Conservation (phyloP, 2,888 invertebrate genomes). For the Mamestra brassicae region DNA sequence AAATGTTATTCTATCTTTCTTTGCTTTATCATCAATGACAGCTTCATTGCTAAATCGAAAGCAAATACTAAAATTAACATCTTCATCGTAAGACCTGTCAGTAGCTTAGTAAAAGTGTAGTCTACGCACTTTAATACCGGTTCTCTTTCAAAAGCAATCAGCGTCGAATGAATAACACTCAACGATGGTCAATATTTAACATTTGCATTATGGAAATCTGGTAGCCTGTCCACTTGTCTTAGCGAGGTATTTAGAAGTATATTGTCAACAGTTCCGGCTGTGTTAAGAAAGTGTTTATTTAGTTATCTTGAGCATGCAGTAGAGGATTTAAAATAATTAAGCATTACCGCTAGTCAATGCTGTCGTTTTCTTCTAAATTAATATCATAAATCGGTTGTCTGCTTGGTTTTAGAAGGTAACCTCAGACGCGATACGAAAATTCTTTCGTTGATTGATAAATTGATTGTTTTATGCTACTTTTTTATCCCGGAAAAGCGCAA, state of each 20-base stretch:
- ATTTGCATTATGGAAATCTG: slow-evolving; percentile 38
- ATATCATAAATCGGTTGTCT: not conserved
- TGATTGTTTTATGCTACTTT: no score
- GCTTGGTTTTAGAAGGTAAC: no score
- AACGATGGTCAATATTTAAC: slow-evolving; percentile 36
- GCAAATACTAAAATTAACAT: slow-evolving; percentile 32
- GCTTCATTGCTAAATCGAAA: slow-evolving; percentile 11
- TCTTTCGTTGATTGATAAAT: not conserved
- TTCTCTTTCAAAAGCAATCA: slow-evolving; percentile 16
- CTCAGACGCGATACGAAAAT: not conserved
- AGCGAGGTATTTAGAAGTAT: not conserved
- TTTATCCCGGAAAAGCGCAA: not conserved
- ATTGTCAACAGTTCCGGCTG: not conserved
- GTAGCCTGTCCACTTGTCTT: slow-evolving; percentile 10
- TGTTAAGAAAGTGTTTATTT: slow-evolving; percentile 21
- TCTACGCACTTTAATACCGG: slow-evolving; percentile 18
- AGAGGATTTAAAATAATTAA: not conserved
- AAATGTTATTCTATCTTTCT: not conserved
- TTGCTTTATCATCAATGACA: not conserved
- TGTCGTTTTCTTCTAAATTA: not conserved
- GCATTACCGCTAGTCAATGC: not conserved
- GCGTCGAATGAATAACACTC: slow-evolving; percentile 9
- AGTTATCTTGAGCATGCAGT: not conserved
- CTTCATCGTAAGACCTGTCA: not conserved
- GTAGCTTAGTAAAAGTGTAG: slow-evolving; percentile 38